Base-by-base conservation (phyloP, 2,888 invertebrate genomes). In the Andrena bicolor region DNA sequence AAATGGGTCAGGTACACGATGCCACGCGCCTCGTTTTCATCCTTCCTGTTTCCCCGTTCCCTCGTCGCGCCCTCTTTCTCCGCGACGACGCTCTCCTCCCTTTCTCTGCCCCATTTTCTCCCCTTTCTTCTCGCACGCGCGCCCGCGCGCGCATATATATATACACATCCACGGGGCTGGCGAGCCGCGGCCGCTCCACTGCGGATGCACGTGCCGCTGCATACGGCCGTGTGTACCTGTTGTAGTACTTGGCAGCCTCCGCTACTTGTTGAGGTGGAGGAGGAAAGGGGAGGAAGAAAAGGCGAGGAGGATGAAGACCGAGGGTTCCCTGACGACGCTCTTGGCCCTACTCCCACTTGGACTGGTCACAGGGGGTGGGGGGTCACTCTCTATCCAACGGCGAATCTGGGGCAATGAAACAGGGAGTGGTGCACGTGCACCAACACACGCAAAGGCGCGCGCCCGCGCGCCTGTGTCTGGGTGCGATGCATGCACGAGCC, bases 401-500 rank as follows among this genome's bases (percentile, higher is more conserved):
- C 77, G 82, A 92, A 93, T 92, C 92, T 93, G 90, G 93, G 93
- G 91, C 93, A 92, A 92, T 92, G 90, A 92, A 92, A 92, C 92
- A 41, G 91, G 90, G 91, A 91, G 90, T 91, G 79, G 88, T 75
- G 74, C 92, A 92, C 92, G 92, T 91, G 92, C 87, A 91, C 92
- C 83, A 85, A 92, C 82, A 92, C 68, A 65, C n/a, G 1, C 6
- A 16, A n/a, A n/a, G n/a, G n/a, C n/a, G n/a, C n/a, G n/a, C n/a
- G n/a, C n/a, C n/a, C 20, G 3, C 26, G 56, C 6, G 51, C 23
- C 2, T 2, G 2, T 2, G 26, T 26, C 2, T 41, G 16, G 41
- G 41, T 16, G 16, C 1, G 13, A 7, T 30, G 35, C 23, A 8
- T 49, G 30, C 8, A 48, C 28, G 63, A 23, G 28, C 30, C 23